Conservation (phyloP, 2,888 invertebrate species). For the Chorisops tibialis region DNA sequence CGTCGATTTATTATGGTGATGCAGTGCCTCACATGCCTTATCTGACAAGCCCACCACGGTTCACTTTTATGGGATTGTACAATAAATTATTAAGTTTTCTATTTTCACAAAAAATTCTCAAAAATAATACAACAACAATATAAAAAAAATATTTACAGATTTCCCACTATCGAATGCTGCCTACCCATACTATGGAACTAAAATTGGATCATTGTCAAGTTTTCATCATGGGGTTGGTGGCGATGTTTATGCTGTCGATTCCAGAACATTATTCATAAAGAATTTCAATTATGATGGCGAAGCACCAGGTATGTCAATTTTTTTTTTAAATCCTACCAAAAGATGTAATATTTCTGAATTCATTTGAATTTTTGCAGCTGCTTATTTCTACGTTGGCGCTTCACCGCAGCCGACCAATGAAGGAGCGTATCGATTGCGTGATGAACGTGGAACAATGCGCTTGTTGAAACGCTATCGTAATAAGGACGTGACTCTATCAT, state of each 20-base stretch:
- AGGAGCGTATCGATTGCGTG: conserved; percentile 70
- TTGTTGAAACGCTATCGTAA: conserved; percentile 78
- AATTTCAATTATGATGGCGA: conserved; percentile 89
- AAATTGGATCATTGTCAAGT: conserved; percentile 72
- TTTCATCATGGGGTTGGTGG: conserved; percentile 83
- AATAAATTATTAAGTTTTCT: no score
- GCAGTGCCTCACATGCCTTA: no score
- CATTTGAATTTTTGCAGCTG: conserved; percentile 59
- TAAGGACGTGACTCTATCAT: conserved; percentile 75
- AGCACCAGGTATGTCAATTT: conserved; percentile 67
- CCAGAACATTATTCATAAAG: conserved; percentile 79
- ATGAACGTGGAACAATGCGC: conserved; percentile 76
- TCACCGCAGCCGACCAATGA: conserved; percentile 64
- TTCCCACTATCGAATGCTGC: conserved; percentile 40
- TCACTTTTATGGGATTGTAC: no score
- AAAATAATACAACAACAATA: no score
- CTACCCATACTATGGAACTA: conserved; percentile 70
- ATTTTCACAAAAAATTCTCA: no score
- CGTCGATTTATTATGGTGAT: no score
- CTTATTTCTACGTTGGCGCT: conserved; percentile 84
- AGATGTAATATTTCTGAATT: not conserved
- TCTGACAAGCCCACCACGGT: no score
- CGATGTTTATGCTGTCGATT: conserved; percentile 83
- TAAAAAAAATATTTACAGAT: no score
- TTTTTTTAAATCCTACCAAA: not conserved